A percentile compares a stretch with the other conserved stretches of the same genome.
Conservation (phyloP, 2,113 vertebrate genomes). For the Sapayoa aenigma region DNA sequence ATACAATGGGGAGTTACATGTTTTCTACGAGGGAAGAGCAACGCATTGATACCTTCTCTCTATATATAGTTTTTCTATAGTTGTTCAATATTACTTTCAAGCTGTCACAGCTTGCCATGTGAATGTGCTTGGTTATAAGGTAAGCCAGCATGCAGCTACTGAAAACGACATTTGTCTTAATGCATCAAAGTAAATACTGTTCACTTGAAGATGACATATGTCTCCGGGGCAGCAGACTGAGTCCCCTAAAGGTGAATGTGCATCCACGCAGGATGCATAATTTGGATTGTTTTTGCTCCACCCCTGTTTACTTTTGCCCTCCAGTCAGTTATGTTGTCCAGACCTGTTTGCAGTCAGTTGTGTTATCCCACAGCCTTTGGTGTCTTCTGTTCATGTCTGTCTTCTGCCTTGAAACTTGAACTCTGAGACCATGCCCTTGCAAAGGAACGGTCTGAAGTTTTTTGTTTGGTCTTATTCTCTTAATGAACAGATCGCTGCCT, state of each 20-base stretch:
- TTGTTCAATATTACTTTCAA: neutral
- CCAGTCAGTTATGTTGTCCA: conserved; percentile 24
- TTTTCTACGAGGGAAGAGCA: neutral
- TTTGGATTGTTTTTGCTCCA: conserved; percentile 17
- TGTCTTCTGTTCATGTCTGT: neutral
- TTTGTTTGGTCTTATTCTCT: neutral
- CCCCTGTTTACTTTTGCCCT: conserved; percentile 46
- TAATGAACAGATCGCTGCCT: neutral
- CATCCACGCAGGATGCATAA: neutral
- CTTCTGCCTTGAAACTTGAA: neutral
- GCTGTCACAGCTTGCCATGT: neutral
- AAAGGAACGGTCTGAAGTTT: neutral
- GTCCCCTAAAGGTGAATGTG: conserved; percentile 5
- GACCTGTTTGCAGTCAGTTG: conserved; percentile 4
- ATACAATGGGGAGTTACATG: neutral
- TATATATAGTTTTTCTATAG: neutral
- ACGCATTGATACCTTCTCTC: neutral
- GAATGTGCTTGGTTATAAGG: neutral
- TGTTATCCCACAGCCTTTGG: neutral
- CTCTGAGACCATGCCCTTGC: neutral
- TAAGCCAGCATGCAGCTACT: neutral
- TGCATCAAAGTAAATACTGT: conserved; percentile 8
- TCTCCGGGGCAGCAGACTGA: conserved; percentile 18
- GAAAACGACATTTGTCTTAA: conserved; percentile 36
- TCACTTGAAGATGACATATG: neutral